Base-by-base conservation (phyloP, 2,797 vertebrate genomes). In the Xyrichtys novacula region DNA sequence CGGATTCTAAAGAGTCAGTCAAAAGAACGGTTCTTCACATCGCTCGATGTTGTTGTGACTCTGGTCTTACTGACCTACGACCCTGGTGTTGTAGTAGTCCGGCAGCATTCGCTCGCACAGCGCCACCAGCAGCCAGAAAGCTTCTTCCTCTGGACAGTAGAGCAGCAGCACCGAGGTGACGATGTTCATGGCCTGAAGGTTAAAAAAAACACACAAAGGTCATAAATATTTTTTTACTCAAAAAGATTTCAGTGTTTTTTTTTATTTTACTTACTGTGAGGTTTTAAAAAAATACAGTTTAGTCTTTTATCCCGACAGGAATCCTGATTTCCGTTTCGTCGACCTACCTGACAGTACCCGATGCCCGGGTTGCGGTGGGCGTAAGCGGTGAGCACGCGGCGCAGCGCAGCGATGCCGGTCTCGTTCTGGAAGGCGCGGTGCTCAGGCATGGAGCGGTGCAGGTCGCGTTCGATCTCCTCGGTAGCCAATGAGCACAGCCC, bases 391-490 rank as follows among this genome's bases (percentile, higher is more conserved):
- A 99, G 93, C 29, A 99, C 98, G 0, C 97, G 94, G 40, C 98
- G 94, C 31, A 99, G 94, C 0, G 98, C 98, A 0, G 97, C 96
- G 0, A 99, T 98, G 36, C 98, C 98, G 1, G 94, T 85, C 76
- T 98, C 96, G 0, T 98, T 99, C 89, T 99, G 98, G 90, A 99
- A 99, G 47, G 98, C 98, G 4, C 95, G 91, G 89, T 99, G 98
- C 80, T 99, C 98, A 0, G 98, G 98, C 97, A 99, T 99, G 1
- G 98, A 99, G n/a, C 98, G 96, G 78, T 99, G 97, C 22, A 99
- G 94, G 89, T 99, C 98, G 1, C 98, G 92, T 87, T 99, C 98
- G 0, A 99, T 99, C 91, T 99, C 98, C 65, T 99, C 98, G 0
- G 97, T 97, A 3, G 97, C 97, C 57, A 99, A 85, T 4, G 91